Evolutionary conservation across 2,888 invertebrate genomes (phyloP), one percentile per base, ranked within the genome.

Genomic region (Synergus gifuensis): DNA sequence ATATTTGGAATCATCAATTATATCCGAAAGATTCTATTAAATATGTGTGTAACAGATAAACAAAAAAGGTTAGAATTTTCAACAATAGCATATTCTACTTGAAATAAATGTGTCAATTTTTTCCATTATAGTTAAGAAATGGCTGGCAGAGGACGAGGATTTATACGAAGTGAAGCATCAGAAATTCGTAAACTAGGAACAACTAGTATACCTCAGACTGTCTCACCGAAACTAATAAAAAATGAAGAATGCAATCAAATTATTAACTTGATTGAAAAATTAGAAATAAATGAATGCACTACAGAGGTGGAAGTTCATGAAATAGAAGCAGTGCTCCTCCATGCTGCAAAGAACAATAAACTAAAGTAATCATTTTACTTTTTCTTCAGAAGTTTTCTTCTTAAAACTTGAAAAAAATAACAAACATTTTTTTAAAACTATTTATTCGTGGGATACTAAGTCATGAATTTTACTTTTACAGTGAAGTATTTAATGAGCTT

Each of bases 71-170:
- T 36, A 36, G 36, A 4, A 36, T 36, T 36, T 36, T 36, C 36
- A 36, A 0, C 36, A 36, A 36, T 22, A 36, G 1, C 4, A 2
- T 36, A 36, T 36, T 36, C 36, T 36, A 36, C 36, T 36, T 7
- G 7, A 36, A 36, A 36, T 36, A 36, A 36, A 36, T 36, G 4
- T 36, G 4, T 5, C 36, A 36, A 36, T 36, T 36, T 58, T 58
- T 63, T 49, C 14, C 18, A 54, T 78, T 79, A 66, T 40, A 73
- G 79, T 18, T 62, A 28, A 73, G 81, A 77, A 49, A 88, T 86
- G 87, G 82, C 83, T 40, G 85, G 87, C 22, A 85, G 86, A 78
- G 89, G 89, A 60, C 86, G 89, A 81, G 88, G 88, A 44, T 89
- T 85, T 85, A 78, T 79, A 22, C 77, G 83, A 79, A 82, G 81